A percentile compares a stretch with the other conserved stretches of the same genome.
Conservation (phyloP, 64 coral and sea anemone species). For the Anthopleura sola region DNA sequence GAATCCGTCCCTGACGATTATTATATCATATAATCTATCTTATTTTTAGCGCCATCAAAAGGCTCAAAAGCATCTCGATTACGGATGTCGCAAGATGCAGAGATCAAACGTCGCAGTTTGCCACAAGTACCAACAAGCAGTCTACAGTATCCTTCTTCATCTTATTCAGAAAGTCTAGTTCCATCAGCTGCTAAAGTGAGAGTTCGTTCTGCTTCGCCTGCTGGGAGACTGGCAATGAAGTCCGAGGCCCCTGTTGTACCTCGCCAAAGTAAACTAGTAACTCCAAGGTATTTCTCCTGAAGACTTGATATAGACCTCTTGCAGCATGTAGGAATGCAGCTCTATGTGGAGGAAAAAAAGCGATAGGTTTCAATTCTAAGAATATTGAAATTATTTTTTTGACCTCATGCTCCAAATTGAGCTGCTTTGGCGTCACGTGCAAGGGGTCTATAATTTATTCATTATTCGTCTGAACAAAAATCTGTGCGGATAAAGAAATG, state of each 20-base stretch:
- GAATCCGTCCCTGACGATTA: no score
- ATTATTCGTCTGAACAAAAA: no score
- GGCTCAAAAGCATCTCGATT: conserved; percentile 1
- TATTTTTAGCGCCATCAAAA: background rate
- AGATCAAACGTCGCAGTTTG: conserved; percentile 46
- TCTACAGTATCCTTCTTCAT: background rate
- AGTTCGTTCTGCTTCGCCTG: conserved; percentile 20
- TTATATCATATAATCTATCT: background rate
- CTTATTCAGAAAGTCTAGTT: background rate
- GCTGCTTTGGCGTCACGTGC: no score
- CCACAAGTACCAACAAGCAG: conserved; percentile 46
- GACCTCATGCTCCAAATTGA: no score
- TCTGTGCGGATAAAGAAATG: no score
- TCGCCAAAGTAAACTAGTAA: conserved; percentile 35
- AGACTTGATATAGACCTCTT: no score
- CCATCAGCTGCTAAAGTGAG: background rate
- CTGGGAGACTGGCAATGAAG: conserved; percentile 4
- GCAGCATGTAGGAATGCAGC: no score
- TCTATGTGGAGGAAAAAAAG: no score
- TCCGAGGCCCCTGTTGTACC: conserved; percentile 25
- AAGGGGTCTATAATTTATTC: no score
- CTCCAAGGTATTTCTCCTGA: conserved; percentile 38
- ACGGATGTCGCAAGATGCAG: conserved; percentile 17
- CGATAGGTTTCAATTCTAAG: no score
- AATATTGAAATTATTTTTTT: no score